A percentile compares a stretch with the other conserved stretches of the same genome.
These are phyloP conservation scores for Chelonus formosanus DNA, from an alignment of 2,888 invertebrate genomes.

Conservation along the genomic window DNA sequence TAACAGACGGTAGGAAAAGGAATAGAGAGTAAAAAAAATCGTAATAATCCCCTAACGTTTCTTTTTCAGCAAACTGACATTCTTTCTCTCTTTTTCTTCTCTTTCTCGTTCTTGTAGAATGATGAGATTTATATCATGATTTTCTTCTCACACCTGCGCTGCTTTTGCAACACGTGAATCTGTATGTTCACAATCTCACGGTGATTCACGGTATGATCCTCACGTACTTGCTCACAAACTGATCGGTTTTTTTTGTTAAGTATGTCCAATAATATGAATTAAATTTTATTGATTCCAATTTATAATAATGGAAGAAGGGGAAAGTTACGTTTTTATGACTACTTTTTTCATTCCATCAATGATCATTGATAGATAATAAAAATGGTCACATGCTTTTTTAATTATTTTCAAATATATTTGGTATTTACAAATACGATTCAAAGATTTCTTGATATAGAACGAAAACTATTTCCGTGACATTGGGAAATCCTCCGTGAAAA, in stretches of 20 bases:
- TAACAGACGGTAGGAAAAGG: slow-evolving; percentile 30
- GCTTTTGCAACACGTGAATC: slow-evolving; percentile 26
- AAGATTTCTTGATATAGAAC: no score
- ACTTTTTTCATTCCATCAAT: no score
- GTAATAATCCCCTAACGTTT: slow-evolving; percentile 49
- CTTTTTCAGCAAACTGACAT: slow-evolving; percentile 38
- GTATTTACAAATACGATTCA: no score
- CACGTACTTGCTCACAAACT: slow-evolving; percentile 29
- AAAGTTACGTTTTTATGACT: background rate
- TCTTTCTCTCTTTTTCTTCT: slow-evolving; percentile 38
- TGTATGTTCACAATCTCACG: slow-evolving; percentile 21
- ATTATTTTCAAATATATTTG: no score
- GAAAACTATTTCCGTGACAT: no score
- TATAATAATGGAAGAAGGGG: background rate
- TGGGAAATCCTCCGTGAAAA: no score
- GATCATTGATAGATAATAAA: no score
- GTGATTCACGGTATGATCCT: slow-evolving; percentile 41
- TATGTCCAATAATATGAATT: slow-evolving; percentile 18
- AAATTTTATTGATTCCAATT: slow-evolving; percentile 20
- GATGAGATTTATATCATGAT: slow-evolving; percentile 56
- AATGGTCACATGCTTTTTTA: no score
- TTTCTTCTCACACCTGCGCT: slow-evolving; percentile 55
- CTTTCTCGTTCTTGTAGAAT: slow-evolving; percentile 38
- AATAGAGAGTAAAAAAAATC: slow-evolving; percentile 36
- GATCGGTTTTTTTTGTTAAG: no score